phyloP scores from a whole-genome alignment of 2,888 invertebrate genomes.

The Theretra japonica region DNA sequence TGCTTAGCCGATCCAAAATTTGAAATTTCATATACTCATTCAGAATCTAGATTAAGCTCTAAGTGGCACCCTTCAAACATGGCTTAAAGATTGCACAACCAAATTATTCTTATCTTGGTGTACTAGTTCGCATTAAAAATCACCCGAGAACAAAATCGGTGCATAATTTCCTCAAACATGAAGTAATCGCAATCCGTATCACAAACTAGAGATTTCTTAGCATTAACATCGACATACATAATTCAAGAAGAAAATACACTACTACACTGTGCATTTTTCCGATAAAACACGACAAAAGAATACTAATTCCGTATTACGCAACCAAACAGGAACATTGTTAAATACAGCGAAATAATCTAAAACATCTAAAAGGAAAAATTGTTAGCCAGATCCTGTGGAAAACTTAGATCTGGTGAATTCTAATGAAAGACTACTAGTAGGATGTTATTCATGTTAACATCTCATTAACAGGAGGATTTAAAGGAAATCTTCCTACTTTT shows the following conservation, averaged over 20 bases:
- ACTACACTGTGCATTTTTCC: conserved; percentile 12
- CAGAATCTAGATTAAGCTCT: too few species aligned
- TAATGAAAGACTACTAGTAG: background rate
- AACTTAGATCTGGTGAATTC: background rate
- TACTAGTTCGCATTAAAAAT: too few species aligned
- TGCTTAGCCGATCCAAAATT: too few species aligned
- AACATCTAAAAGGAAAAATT: background rate
- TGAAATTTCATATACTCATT: too few species aligned
- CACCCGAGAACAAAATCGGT: background rate
- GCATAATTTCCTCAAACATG: background rate
- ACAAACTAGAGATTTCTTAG: conserved; percentile 1
- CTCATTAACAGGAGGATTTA: too few species aligned
- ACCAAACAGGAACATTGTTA: background rate
- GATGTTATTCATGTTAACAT: too few species aligned
- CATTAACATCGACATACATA: background rate
- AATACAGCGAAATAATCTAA: background rate
- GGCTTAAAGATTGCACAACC: too few species aligned
- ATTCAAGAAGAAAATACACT: background rate
- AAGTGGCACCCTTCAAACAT: too few species aligned
- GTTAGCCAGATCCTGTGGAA: background rate
- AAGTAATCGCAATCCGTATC: background rate
- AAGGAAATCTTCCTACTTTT: too few species aligned
- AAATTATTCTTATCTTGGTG: too few species aligned
- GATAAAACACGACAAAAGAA: conserved; percentile 12
- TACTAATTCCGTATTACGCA: background rate